Base-by-base conservation (phyloP, 92 coral and sea anemone species). In the Anthopleura xanthogrammica region DNA sequence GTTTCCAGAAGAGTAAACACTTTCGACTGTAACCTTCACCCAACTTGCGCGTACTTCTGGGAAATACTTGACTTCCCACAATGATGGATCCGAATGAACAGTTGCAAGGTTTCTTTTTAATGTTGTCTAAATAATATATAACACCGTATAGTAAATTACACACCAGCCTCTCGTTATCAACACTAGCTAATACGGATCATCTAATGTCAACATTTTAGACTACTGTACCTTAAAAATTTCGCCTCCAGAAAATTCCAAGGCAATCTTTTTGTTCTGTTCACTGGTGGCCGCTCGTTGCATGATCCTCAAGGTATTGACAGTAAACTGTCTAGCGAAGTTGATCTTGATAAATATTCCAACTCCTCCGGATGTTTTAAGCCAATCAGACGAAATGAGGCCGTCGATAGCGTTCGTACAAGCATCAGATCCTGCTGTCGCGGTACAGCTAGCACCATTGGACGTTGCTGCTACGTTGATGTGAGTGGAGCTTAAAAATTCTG, bases 11-110 rank as follows among this genome's bases (percentile, higher is more conserved):
- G 89, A 48, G 79, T 91, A 89, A 39, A 89, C 89, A 1, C 90
- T 82, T 41, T 82, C 87, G 48, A 89, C 90, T 7, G 84, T 91
- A 22, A 93, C 42, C 52, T 91, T 93, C 36, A 93, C 95, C 85
- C 87, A 91, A 43, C 68, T 85, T n/a, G 95, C 88, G 82, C 81
- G 80, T 40, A 93, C 93, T n/a, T 87, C 91, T 19, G 93, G 85
- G 48, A 93, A 89, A 50, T n/a, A 39, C 52, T 79, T 68, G 13
- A 85, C 83, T 40, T 93, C 87, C 98, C 98, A 93, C 41, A 77
- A 60, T 12, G 90, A 52, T 0, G 42, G 65, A 4, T 22, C 74
- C 41, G 3, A 5, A 16, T 7, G 0, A 10, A 17, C 1, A 0
- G 48, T 20, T 0, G 85, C 98, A 11, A 66, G n/a, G 64, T 89